Percentiles rank a stretch among this genome's conserved stretches.
phyloP scores from a whole-genome alignment of 2,888 invertebrate species.

The Parnassius mnemosyne region DNA sequence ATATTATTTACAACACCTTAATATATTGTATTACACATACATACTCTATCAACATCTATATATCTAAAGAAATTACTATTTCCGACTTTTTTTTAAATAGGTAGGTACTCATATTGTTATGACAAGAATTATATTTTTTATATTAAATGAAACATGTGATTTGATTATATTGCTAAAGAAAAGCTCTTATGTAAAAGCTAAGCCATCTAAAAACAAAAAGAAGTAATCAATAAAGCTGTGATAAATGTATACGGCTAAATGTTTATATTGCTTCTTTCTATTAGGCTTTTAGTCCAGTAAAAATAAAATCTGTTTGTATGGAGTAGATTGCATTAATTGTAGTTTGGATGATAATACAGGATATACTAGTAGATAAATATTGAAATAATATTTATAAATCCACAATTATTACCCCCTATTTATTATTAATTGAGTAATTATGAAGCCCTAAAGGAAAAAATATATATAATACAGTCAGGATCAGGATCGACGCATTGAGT shows the following conservation, averaged over 20 bases:
- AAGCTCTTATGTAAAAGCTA: conserved; percentile 18
- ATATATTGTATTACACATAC: too few species aligned
- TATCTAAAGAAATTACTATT: too few species aligned
- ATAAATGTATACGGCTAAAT: conserved; percentile 6
- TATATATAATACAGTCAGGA: too few species aligned
- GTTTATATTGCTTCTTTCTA: conserved; percentile 1
- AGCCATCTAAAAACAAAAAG: conserved; percentile 13
- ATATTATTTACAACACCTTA: background rate
- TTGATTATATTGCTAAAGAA: background rate
- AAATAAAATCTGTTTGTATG: too few species aligned
- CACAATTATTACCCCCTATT: too few species aligned
- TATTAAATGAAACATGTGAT: background rate
- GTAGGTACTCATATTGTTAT: conserved; percentile 3
- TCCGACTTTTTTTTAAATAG: background rate
- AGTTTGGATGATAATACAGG: background rate
- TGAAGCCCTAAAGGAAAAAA: too few species aligned
- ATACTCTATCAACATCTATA: too few species aligned
- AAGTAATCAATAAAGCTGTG: conserved; percentile 17
- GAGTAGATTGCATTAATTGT: too few species aligned
- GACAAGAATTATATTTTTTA: conserved; percentile 6
- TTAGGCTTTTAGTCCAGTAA: background rate
- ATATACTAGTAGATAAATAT: too few species aligned
- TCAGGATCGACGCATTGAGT: too few species aligned
- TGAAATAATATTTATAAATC: too few species aligned
- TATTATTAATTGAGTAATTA: too few species aligned